Evolutionary conservation across 2,113 vertebrate genomes (phyloP).

Genomic region (Xenopus tropicalis): UCB_Xtro_10.0 CM004446.2:102152001-102152500

Average conservation of each 20-base stretch:
- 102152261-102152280: constrained; percentile 76
- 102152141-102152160: constrained; percentile 83
- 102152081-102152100: constrained; percentile 91
- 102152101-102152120: constrained; percentile 89
- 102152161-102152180: constrained; percentile 94
- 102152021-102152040: constrained; percentile 85
- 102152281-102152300: constrained; percentile 74
- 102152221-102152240: constrained; percentile 80
- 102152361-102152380: not conserved
- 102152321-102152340: no score
- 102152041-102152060: constrained; percentile 86
- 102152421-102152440: constrained; percentile 64
- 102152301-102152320: constrained; percentile 62
- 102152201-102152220: constrained; percentile 84
- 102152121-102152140: constrained; percentile 80
- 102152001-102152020: constrained; percentile 73
- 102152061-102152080: constrained; percentile 86
- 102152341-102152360: constrained; percentile 3
- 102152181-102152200: constrained; percentile 98
- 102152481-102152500: no score
- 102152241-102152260: constrained; percentile 71
- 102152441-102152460: constrained; percentile 71
- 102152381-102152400: no score
- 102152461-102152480: constrained; percentile 49
- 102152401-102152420: not conserved